Percentiles rank a stretch among this genome's conserved stretches.
Evolutionary conservation across 2,797 vertebrate species (phyloP).

Genomic region (Falco berigora): DNA sequence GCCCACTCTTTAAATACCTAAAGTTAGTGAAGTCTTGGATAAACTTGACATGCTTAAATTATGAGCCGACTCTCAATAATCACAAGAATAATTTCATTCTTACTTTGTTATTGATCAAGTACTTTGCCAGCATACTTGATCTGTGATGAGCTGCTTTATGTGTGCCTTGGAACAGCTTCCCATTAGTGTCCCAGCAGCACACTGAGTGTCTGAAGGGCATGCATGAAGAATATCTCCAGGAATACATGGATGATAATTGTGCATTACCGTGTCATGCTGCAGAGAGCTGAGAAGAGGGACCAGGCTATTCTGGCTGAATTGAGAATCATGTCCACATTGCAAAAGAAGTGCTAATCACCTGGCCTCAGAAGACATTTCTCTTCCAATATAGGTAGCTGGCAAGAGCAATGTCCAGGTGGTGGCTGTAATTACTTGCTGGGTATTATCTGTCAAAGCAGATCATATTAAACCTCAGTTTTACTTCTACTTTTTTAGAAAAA

Average conservation of each 20-base stretch:
- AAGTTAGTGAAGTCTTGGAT: background rate
- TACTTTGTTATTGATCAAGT: background rate
- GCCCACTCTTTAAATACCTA: background rate
- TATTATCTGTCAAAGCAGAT: background rate
- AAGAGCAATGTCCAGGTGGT: background rate
- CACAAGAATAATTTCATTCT: background rate
- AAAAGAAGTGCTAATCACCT: background rate
- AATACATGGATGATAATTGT: background rate
- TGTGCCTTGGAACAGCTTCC: background rate
- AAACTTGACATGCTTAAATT: background rate
- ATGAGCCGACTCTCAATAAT: background rate
- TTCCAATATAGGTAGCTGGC: background rate
- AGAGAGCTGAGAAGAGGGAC: background rate
- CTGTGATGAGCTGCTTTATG: background rate
- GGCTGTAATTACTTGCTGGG: slow-evolving; percentile 8
- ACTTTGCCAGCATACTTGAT: background rate
- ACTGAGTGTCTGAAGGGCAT: background rate
- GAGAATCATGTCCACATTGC: background rate
- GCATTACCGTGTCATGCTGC: accelerated
- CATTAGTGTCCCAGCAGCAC: background rate
- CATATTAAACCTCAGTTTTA: background rate
- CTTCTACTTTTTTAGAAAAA: background rate
- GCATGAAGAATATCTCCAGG: background rate
- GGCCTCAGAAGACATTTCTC: background rate
- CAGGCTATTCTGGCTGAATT: background rate